Conservation (phyloP, 2,888 invertebrate species). For the Ophion ellenae region DNA sequence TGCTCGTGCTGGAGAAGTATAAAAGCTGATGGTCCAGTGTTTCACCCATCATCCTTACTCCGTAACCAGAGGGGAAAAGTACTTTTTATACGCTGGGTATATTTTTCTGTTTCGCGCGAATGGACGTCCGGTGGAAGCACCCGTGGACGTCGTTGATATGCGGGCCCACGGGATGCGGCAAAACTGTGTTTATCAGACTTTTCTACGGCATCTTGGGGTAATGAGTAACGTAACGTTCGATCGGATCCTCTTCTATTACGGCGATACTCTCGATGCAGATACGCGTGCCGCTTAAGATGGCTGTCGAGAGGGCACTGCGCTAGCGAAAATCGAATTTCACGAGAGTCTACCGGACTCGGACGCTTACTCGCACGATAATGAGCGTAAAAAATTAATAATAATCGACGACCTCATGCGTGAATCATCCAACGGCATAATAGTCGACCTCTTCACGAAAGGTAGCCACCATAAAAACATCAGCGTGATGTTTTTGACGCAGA, state of each 20-base stretch:
- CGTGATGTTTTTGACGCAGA: constrained; percentile 36
- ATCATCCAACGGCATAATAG: constrained; percentile 13
- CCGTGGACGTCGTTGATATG: not conserved
- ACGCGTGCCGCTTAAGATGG: too few species aligned
- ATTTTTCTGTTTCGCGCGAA: not conserved
- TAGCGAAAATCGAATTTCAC: constrained; percentile 46
- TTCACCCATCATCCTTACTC: too few species aligned
- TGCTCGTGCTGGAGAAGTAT: too few species aligned
- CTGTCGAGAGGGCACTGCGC: too few species aligned
- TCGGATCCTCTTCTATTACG: constrained; percentile 59
- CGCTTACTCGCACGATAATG: constrained; percentile 33
- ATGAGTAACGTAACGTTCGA: constrained; percentile 28
- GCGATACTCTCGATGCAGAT: constrained; percentile 11
- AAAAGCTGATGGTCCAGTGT: too few species aligned
- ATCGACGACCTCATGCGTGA: constrained; percentile 39
- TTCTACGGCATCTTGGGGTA: too few species aligned
- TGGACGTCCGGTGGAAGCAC: not conserved
- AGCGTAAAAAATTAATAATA: constrained; percentile 22
- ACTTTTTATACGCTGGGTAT: not conserved
- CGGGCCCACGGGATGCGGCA: not conserved
- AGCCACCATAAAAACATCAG: constrained; percentile 63
- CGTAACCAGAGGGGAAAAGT: not conserved
- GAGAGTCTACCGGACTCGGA: constrained; percentile 29
- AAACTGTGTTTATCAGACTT: not conserved
- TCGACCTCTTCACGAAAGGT: constrained; percentile 6